Conservation (phyloP, 2,888 invertebrate genomes). For the Papilio gigon region DNA sequence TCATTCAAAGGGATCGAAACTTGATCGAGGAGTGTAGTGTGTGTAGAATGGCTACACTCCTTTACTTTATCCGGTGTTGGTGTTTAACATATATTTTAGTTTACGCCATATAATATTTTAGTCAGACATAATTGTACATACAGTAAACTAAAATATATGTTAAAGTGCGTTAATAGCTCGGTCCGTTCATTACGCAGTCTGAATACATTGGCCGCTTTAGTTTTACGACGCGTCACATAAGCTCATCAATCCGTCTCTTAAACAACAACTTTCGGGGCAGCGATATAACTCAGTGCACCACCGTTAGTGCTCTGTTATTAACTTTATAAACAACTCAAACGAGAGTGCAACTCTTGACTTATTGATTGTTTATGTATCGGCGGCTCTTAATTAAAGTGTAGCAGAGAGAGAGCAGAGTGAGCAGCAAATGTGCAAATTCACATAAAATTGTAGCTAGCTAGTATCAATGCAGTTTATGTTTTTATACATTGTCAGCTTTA, state of each 20-base stretch:
- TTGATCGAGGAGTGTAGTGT: too few relatives aligned
- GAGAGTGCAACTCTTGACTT: conserved; percentile 28
- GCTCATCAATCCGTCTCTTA: conserved; percentile 62
- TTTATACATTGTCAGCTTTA: not conserved
- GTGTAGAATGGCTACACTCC: too few relatives aligned
- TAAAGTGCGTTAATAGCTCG: conserved; percentile 25
- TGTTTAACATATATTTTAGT: too few relatives aligned
- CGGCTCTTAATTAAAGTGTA: not conserved
- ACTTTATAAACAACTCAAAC: conserved; percentile 36
- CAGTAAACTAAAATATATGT: conserved; percentile 8
- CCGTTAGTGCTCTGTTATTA: conserved; percentile 43
- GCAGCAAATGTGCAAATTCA: conserved; percentile 2
- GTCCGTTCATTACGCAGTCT: conserved; percentile 24
- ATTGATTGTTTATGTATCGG: conserved; percentile 28
- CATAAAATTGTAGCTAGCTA: not conserved
- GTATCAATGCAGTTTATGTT: not conserved
- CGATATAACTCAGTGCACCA: conserved; percentile 54
- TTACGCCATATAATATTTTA: too few relatives aligned
- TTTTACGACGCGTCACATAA: conserved; percentile 40
- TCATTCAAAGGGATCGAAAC: too few relatives aligned
- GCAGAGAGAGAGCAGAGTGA: too few relatives aligned
- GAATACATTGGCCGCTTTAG: conserved; percentile 40
- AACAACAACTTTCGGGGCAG: conserved; percentile 58
- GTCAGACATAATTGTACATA: too few relatives aligned
- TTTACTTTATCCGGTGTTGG: too few relatives aligned